Evolutionary conservation across 2,113 vertebrate species (phyloP).

Genomic region (Pyxicephalus adspersus): DNA sequence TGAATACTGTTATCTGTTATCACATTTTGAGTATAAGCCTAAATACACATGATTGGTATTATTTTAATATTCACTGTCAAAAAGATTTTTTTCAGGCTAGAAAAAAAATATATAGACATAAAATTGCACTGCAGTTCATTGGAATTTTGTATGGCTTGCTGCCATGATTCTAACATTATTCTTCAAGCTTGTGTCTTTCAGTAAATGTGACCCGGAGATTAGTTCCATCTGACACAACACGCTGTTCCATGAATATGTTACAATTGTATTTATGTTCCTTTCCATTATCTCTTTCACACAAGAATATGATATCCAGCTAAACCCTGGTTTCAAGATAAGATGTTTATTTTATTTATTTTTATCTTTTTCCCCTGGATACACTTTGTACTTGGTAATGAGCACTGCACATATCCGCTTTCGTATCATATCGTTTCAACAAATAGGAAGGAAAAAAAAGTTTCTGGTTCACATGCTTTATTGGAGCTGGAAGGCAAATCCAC

Average conservation of each 20-base stretch:
- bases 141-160: too few relatives aligned
- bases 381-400: neutral
- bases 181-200: neutral
- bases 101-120: too few relatives aligned
- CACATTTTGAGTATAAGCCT: too few relatives aligned
- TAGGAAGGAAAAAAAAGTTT: constrained; percentile 1
- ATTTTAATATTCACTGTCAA: too few relatives aligned
- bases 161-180: too few relatives aligned
- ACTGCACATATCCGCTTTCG: neutral
- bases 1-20: too few relatives aligned
- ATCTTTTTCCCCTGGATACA: too few relatives aligned
- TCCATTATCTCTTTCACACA: neutral
- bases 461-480: neutral
- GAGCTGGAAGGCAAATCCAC: constrained; percentile 33
- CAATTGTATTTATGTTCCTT: constrained; percentile 2
- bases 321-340: neutral
- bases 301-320: neutral
- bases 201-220: constrained; percentile 11
- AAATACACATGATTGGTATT: too few relatives aligned
- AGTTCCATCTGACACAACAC: neutral
- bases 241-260: constrained; percentile 6
- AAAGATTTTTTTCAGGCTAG: too few relatives aligned
- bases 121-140: too few relatives aligned
- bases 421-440: constrained; percentile 10
- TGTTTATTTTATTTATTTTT: too few relatives aligned